Conservation (phyloP, 1,140 invertebrate genomes). For the Saxidomus purpurata region DNA sequence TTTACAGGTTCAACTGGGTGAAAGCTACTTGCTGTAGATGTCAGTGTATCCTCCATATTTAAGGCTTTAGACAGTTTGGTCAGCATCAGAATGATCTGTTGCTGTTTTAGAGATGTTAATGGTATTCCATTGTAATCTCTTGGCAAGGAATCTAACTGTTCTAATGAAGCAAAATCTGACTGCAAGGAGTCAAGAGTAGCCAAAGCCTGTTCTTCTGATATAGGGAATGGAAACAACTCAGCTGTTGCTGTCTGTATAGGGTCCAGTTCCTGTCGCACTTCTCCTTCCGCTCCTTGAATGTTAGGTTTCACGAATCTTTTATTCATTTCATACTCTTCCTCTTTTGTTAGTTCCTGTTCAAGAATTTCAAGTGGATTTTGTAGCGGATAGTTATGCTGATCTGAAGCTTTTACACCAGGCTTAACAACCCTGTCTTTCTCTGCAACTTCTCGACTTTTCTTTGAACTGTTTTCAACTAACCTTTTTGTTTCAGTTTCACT, state of each 20-base stretch:
- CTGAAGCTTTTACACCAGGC: not conserved
- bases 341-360: conserved; percentile 52
- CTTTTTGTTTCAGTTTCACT: conserved; percentile 33
- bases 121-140: conserved; percentile 80
- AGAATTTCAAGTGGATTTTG: conserved; percentile 60
- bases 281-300: not conserved
- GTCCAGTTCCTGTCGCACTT: conserved; percentile 38
- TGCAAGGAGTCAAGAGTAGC: conserved; percentile 75
- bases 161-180: conserved; percentile 79
- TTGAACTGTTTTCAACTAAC: conserved; percentile 2
- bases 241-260: conserved; percentile 63
- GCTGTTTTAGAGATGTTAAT: conserved; percentile 78
- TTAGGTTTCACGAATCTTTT: conserved; percentile 35
- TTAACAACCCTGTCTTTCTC: not conserved
- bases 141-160: conserved; percentile 77
- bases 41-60: conserved; percentile 81
- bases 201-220: conserved; percentile 66
- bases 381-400: not conserved
- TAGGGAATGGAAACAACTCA: conserved; percentile 63
- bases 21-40: conserved; percentile 72
- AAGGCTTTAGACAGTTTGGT: conserved; percentile 78
- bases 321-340: conserved; percentile 40
- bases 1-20: conserved; percentile 47
- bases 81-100: conserved; percentile 81
- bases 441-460: not conserved